Base-by-base conservation (phyloP, 2,888 invertebrate genomes). In the Papilio demoleus region DNA sequence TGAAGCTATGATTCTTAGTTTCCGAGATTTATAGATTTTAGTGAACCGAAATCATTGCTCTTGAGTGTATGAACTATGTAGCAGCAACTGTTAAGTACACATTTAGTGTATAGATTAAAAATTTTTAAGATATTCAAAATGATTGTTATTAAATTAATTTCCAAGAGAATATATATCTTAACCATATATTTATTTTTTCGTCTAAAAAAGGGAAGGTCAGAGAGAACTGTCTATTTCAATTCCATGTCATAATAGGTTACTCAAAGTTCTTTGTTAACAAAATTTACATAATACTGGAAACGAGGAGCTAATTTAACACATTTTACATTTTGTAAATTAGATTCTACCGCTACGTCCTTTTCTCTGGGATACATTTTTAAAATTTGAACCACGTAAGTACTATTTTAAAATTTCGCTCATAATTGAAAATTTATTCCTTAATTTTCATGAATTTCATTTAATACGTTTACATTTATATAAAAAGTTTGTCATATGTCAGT, bases 311-410 rank as follows among this genome's bases (percentile, higher is more conserved):
- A 56, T 31, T 56, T 56, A 56, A 56, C 31, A 56, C 53, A 56
- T 56, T 56, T 56, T 56, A 56, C 53, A 56, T 56, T 56, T 56
- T 56, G 53, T 56, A 56, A 56, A 56, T 56, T 56, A 31, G 53
- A 56, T 56, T 56, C 27, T 56, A 31, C 31, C 22, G 53, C 27
- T 31, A n/a, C n/a, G 31, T 56, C 53, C 17, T 56, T 56, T 56
- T 31, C n/a, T 11, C 17, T 31, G 31, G 3, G 17, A 56, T 17
- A 56, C 31, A 31, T 56, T 56, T 56, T 27, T 5, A 17, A 56
- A 56, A 31, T 31, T 56, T 56, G 8, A 56, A 56, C 31, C 53
- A 31, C 31, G 53, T 53, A 53, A 31, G 31, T 53, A 53, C 31
- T n/a, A n/a, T n/a, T 56, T 31, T 56, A 1, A 53, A 3, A 27